Evolutionary conservation across 2,113 vertebrate genomes (phyloP).

Genomic region (Oreotrochilus melanogaster): DNA sequence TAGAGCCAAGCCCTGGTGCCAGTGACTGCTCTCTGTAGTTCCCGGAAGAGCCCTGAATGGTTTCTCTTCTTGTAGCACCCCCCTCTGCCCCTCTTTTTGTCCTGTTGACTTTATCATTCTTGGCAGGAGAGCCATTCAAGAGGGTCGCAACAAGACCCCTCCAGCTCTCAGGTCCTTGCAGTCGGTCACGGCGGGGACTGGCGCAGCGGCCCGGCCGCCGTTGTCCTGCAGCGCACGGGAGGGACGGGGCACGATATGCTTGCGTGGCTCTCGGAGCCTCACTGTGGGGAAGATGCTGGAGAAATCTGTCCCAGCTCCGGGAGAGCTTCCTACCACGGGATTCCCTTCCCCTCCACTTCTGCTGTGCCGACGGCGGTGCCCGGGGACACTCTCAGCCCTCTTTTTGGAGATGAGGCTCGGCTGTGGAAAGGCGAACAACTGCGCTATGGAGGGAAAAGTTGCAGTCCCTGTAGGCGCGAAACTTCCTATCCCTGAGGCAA

Average conservation of each 20-base stretch:
- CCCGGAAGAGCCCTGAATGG: neutral
- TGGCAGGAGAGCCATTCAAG: neutral
- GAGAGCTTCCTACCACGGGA: neutral
- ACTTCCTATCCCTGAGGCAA: neutral
- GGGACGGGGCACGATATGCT: neutral
- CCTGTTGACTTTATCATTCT: neutral
- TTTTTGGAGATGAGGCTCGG: neutral
- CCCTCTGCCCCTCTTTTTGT: neutral
- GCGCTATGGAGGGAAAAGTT: neutral
- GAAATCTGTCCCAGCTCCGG: neutral
- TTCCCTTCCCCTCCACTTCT: neutral
- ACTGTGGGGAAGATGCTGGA: neutral
- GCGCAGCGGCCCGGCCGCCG: neutral
- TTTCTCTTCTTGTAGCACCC: neutral
- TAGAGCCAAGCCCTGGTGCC: neutral
- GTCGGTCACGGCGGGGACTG: neutral
- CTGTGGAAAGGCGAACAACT: neutral
- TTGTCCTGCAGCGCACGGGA: neutral
- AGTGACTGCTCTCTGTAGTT: neutral
- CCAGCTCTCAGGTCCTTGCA: fast-evolving
- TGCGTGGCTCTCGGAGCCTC: neutral
- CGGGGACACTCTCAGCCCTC: neutral
- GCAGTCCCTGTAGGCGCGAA: neutral
- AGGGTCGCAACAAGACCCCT: fast-evolving
- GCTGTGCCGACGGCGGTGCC: neutral